Base-by-base conservation (phyloP, 2,888 invertebrate species). In the Chrysodeixis includens region DNA sequence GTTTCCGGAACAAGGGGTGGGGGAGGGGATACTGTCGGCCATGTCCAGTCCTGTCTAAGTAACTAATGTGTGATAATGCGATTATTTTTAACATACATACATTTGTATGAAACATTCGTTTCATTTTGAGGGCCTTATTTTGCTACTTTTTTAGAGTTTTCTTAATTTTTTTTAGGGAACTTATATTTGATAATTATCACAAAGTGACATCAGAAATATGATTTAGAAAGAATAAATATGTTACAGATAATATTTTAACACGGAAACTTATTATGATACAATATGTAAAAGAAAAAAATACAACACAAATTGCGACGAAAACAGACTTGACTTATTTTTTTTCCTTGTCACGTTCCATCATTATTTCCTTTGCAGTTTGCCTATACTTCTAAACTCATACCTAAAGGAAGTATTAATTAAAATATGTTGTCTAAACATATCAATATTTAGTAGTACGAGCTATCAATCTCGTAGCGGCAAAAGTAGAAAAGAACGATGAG, bases 1-100 rank as follows among this genome's bases (percentile, higher is more conserved):
- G 86, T 88, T 89, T 86, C 78, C 78, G 46, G 20, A 20, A 68
- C 76, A 84, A 67, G 83, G 74, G 81, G 79, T 75, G 79, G 79
- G 81, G 72, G 75, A 75, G 61, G 71, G 66, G 80, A 82, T 84
- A 82, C 79, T 81, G 83, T 66, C 83, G 62, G 79, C 30, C 57
- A 35, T 66, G 44, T 20, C 52, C 20, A 26, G 8, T 49, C 60
- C 63, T 57, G 56, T 59, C 68, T 59, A 63, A 71, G 66, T 69
- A 69, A 69, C 75, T 76, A 73, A 78, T 66, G 63, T 70, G 61
- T 64, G 56, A 46, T 73, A 78, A 81, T 78, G 57, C 22, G 53
- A 68, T 71, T 71, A 69, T 79, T 74, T 81, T 72, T 64, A 60
- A 30, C 51, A 14, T 14, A 35, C 10, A 59, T 32, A 58, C 32